Percentiles rank a stretch among this genome's conserved stretches.
phyloP scores from a whole-genome alignment of 2,888 invertebrate species.

The Drosophila anomalata region DNA sequence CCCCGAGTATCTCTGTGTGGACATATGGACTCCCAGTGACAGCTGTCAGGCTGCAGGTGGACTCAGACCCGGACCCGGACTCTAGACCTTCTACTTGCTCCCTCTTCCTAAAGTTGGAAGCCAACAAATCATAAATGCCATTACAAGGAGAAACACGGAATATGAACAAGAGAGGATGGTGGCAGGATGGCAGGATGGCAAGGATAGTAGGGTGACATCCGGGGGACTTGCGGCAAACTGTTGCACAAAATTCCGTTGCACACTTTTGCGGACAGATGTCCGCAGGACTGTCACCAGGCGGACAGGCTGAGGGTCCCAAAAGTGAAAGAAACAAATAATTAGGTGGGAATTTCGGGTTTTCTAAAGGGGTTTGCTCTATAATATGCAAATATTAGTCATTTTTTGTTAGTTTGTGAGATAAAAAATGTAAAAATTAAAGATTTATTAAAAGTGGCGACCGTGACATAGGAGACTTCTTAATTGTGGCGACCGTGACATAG shows the following conservation, averaged over 20 bases:
- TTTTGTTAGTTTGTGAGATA: not conserved
- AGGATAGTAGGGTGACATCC: not conserved
- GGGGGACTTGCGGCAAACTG: conserved; percentile 35
- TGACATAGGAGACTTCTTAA: no score
- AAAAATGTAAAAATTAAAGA: no score
- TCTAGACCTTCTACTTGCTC: not conserved
- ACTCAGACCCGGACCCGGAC: not conserved
- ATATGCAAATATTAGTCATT: not conserved
- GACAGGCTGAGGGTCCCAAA: not conserved
- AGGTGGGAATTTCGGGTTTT: not conserved
- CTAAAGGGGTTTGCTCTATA: not conserved
- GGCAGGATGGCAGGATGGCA: not conserved
- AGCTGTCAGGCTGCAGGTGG: conserved; percentile 59
- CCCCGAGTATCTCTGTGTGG: conserved; percentile 1
- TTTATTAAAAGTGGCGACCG: no score
- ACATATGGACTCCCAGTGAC: conserved; percentile 48
- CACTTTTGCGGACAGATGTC: conserved; percentile 24
- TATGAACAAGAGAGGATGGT: conserved; percentile 1
- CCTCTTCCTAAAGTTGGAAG: conserved; percentile 26
- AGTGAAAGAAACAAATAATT: conserved; percentile 11
- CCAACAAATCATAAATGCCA: conserved; percentile 72
- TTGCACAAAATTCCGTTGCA: conserved; percentile 35
- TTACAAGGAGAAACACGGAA: conserved; percentile 48
- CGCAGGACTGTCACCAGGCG: conserved; percentile 9
- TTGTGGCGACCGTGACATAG: no score